Evolutionary conservation across 2,797 vertebrate genomes (phyloP), one percentile per base, ranked within the genome.

Genomic region (Anguilla marmorata): DNA sequence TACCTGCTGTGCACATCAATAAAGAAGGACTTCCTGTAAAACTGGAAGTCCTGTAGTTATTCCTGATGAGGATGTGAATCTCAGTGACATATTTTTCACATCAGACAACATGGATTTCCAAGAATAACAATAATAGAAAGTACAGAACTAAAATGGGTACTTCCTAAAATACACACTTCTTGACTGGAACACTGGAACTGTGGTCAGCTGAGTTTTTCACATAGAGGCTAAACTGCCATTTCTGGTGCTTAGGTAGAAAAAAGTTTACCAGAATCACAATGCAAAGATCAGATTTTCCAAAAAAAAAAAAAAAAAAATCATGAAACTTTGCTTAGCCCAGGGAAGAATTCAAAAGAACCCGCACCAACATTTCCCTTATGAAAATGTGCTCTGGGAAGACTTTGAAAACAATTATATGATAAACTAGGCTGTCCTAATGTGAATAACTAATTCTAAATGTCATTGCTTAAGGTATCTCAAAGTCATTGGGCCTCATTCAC

Each of bases 101-200:
- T 8, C 21, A 27, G 48, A 27, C 11, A 52, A 54, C 19, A 11
- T 54, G 84, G 85, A 82, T 88, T 89, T 89, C 52, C 82, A 84
- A 41, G 63, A 79, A 90, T 85, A 83, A 89, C 84, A 88, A 84
- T 41, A 93, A 92, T 88, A 90, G 87, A 91, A 92, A 92, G 86
- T 86, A 66, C 45, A 56, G 82, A 56, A 16, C 4, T 56, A 14
- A 41, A 84, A 1, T 82, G 79, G 4, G 11, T 76, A 90, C 90
- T 93, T 92, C 92, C 91, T 92, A 48, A 88, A 92, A 79, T 56
- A 54, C 33, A 58, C 33, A 87, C 66, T 89, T 52, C 85, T 83
- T 82, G 69, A 45, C 72, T 21, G 5, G 21, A 82, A 11, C 33
- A 19, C 3, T 54, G 69, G 50, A 56, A 80, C n/a, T 89, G 33